Evolutionary conservation across 2,113 vertebrate genomes (phyloP), one percentile per base, ranked within the genome.

Genomic region (Carassius carassius): DNA sequence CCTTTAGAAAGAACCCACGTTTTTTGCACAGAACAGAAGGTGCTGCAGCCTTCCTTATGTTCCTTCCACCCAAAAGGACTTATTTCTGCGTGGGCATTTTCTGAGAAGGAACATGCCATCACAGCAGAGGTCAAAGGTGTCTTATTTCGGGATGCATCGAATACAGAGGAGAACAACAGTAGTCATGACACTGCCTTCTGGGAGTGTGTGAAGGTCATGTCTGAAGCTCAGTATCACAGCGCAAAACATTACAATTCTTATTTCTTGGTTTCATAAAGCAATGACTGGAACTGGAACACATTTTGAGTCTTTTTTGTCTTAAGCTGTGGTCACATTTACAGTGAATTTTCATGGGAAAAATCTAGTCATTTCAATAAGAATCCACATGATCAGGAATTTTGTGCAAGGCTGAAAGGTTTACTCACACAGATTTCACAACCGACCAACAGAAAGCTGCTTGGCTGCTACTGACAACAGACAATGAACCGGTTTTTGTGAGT

Each of bases 101-200:
- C 60, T 0, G 37, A 74, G 73, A 3, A 44, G n/a, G 77, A 77
- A 81, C 49, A 60, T 69, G 81, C 21, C n/a, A 21, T 16, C 3
- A 25, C 23, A 23, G 32, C 51, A 63, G 80, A 65, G 69, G 78
- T 81, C 69, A 81, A 74, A 54, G 63, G 51, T 16, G 44, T 85
- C 63, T 19, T 23, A 72, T 84, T 83, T 79, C 35, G 0, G 10
- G 56, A 51, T 63, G 63, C 70, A 2, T 25, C 2, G 19, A 81
- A 77, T 47, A 49, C n/a, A 58, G 56, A 21, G 75, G 47, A 62
- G 21, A 44, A 54, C 67, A 75, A 70, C 19, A 56, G 35, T 4
- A 44, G 35, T 29, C 47, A 3, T 25, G 32, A 49, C 65, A 58
- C 49, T 77, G 78, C 37, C 62, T 19, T 51, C 54, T 54, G 75